Conservation (phyloP, 2,113 vertebrate genomes). For the Gambusia affinis region DNA sequence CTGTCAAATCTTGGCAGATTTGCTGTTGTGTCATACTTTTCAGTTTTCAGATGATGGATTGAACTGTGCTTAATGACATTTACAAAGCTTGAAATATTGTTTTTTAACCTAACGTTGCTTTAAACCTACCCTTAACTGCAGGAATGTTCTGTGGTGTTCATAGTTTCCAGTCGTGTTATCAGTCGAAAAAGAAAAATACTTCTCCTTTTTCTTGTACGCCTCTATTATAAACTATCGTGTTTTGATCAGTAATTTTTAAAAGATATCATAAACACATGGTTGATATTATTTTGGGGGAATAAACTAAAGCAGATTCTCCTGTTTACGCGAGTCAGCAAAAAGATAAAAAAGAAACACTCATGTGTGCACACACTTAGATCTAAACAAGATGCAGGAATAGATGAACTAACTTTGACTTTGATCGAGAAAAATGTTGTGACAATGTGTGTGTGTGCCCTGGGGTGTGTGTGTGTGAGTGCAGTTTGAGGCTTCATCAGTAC, state of each 20-base stretch:
- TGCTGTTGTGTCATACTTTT: not conserved
- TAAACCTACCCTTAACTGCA: not conserved
- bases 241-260: not conserved
- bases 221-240: not conserved
- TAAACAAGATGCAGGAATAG: constrained; percentile 61
- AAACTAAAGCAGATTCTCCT: not conserved
- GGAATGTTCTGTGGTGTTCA: no score
- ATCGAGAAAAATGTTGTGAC: constrained; percentile 90
- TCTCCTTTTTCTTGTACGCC: not conserved
- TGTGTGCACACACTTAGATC: constrained; percentile 1
- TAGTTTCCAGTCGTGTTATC: not conserved
- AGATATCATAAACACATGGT: not conserved
- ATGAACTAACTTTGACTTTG: constrained; percentile 68
- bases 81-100: not conserved
- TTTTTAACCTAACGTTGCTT: not conserved
- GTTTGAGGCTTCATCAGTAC: constrained; percentile 95
- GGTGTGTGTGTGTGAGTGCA: constrained; percentile 80
- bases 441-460: constrained; percentile 68
- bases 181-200: not conserved
- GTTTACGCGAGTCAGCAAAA: constrained; percentile 1
- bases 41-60: no score
- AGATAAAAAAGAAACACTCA: not conserved
- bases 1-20: not conserved
- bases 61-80: not conserved
- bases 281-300: not conserved